Evolutionary conservation across 2,888 invertebrate species (phyloP).

Genomic region (Metacarcinus magister): DNA sequence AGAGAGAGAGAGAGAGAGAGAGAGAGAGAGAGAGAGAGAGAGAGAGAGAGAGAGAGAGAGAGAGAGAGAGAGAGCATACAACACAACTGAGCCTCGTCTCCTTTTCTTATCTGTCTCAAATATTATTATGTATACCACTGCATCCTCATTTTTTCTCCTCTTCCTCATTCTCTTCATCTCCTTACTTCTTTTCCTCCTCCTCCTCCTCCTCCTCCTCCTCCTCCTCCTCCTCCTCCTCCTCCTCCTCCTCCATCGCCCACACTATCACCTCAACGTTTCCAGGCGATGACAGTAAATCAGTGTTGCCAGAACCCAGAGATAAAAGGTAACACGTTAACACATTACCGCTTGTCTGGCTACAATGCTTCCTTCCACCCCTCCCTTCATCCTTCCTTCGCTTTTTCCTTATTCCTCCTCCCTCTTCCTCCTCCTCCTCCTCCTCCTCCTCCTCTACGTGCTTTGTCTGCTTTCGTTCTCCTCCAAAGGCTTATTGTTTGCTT

Average conservation of each 20-base stretch:
- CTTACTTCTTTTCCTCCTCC: neutral
- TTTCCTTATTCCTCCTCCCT: neutral
- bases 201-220: neutral
- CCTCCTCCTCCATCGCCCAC: constrained; percentile 21
- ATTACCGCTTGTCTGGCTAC: constrained; percentile 21
- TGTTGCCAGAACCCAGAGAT: constrained; percentile 36
- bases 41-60: constrained; percentile 26
- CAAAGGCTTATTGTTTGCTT: too few species aligned
- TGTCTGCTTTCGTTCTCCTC: too few species aligned
- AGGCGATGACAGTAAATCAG: constrained; percentile 30
- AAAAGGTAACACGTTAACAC: constrained; percentile 29
- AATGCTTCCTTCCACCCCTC: neutral
- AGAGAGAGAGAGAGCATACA: neutral
- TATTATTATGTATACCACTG: neutral
- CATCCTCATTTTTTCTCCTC: neutral
- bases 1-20: neutral
- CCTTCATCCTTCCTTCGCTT: neutral
- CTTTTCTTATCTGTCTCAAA: neutral
- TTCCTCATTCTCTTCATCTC: neutral
- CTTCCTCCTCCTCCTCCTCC: constrained; percentile 12
- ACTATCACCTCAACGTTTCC: neutral
- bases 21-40: constrained; percentile 26
- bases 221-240: neutral
- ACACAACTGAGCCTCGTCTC: neutral
- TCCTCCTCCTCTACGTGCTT: neutral